Evolutionary conservation across 2,113 vertebrate genomes (phyloP), one percentile per base, ranked within the genome.

Genomic region (Leptodactylus fuscus): DNA sequence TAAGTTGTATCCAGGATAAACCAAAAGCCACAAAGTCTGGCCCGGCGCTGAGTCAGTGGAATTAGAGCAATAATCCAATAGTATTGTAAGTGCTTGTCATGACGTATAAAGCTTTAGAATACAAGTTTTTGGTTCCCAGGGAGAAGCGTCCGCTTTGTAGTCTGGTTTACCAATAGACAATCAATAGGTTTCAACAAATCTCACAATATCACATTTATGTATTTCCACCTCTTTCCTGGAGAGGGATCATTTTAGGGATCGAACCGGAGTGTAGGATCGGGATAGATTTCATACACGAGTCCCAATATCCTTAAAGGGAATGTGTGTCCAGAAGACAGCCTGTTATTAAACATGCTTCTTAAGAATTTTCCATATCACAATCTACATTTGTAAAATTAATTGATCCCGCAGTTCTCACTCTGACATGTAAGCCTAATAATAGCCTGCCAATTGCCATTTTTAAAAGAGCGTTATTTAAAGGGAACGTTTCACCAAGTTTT

Each of bases 121-220:
- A 82, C 16, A 44, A 87, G 85, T 75, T 67, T 82, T 86, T 67
- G 78, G 83, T 84, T 88, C 55, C 87, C 82, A 81, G 36, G 51
- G 87, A 81, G 87, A 88, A 88, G 86, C 87, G 88, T 88, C 62
- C 87, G 88, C 89, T 2, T 38, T 90, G 89, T 81, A 58, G 83
- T n/a, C 87, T 85, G 29, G 46, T 48, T 48, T 48, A 2, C 87
- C 87, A 46, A 89, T 81, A 86, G 4, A 44, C 36, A 88, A 91
- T 94, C 93, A 90, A 91, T 92, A 91, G 90, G 91, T 91, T 29
- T 75, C 79, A 79, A 44, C 29, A 32, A 70, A 48, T 69, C 16
- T 65, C 46, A 48, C n/a, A 81, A 70, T 34, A 65, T 32, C 60
- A 32, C 27, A 65, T 32, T n/a, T 32, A 44, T 70, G 27, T 29